Percentiles rank a stretch among this genome's conserved stretches.
phyloP scores from a whole-genome alignment of 2,113 vertebrate species.

The Myiopsitta monachus region DNA sequence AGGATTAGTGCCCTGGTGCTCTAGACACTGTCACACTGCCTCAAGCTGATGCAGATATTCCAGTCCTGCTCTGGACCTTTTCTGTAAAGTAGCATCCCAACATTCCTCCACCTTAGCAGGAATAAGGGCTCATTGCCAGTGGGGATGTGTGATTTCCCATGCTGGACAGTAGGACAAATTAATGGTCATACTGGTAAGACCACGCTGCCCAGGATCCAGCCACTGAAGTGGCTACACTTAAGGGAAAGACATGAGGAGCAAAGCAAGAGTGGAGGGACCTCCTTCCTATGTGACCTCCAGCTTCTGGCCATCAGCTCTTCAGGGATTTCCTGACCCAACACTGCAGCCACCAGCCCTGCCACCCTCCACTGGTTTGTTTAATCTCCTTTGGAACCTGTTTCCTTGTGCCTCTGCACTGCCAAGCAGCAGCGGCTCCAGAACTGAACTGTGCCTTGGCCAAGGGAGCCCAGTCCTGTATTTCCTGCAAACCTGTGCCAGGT shows the following conservation, averaged over 20 bases:
- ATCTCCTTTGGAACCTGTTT: neutral
- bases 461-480: neutral
- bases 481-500: neutral
- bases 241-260: neutral
- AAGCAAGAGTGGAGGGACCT: neutral
- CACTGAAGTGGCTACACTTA: neutral
- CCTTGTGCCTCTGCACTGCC: neutral
- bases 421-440: neutral
- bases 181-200: neutral
- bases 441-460: neutral
- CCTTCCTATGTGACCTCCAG: neutral
- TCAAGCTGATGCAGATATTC: neutral
- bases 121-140: neutral
- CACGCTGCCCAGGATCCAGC: neutral
- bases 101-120: neutral
- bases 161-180: neutral
- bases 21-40: neutral
- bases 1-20: neutral
- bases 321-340: neutral
- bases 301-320: neutral
- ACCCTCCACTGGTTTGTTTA: neutral
- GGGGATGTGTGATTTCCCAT: neutral
- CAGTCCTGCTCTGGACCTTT: neutral
- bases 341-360: neutral
- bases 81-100: neutral